Base-by-base conservation (phyloP, 1,140 invertebrate species). In the Pemphigus obesinymphae region DNA sequence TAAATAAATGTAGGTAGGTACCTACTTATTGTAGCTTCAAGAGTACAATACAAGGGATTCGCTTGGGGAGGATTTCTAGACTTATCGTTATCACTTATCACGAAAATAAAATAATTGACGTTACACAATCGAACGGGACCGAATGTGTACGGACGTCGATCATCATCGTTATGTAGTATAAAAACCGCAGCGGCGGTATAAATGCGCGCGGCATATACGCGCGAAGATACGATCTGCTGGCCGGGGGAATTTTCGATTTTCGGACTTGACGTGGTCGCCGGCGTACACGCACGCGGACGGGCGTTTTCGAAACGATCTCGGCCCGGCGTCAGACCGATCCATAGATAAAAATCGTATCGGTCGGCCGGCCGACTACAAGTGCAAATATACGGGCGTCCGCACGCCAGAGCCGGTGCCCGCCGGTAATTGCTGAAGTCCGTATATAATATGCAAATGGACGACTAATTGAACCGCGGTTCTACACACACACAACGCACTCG, bases 401-500 rank as follows among this genome's bases (percentile, higher is more conserved):
- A 23, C 17, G 43, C 70, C 15, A 29, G 26, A 48, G n/a, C 26
- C 6, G 26, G 34, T 10, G 53, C 13, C 34, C 17, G 23, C 13
- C 29, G 6, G 53, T 78, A 78, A 78, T 78, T 78, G n/a, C n/a
- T n/a, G 75, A 50, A 40, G 50, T 40, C 53, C 20, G 10, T 23
- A 15, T n/a, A 53, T 70, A 31, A 34, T 78, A 78, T 78, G 75
- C 75, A 78, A 78, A 78, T 78, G 31, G 76, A 7, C 34, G 76
- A 61, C 76, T 80, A 80, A 80, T 80, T 80, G 76, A 61, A 80
- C 37, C 76, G 37, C 50, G 73, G 50, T 76, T 37, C 37, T 70
- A 29, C 63, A 34, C 63, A 37, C 40, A 26, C 61, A n/a, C 20
- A 10, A 11, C 66, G 23, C 37, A 13, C 4, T 20, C 34, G 63